These are phyloP conservation scores for Amazona guildingii DNA, from an alignment of 2,113 vertebrate species.

Conservation along the genomic window DNA sequence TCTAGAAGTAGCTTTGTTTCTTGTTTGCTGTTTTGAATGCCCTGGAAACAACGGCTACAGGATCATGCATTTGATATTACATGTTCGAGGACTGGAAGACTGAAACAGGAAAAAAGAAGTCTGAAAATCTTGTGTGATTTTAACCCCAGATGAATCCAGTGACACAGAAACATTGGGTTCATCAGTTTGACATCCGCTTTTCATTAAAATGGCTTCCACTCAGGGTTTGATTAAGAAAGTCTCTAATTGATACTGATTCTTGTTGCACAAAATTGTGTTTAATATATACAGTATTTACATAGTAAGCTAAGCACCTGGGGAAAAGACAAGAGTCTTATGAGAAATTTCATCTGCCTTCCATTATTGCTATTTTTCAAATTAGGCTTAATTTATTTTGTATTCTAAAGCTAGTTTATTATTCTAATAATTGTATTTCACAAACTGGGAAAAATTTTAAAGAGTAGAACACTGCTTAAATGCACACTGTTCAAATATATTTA, in stretches of 20 bases:
- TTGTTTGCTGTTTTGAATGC: slow-evolving; percentile 29
- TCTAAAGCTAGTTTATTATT: not conserved
- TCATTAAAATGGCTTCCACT: slow-evolving; percentile 46
- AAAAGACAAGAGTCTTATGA: not conserved
- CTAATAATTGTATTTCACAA: not conserved
- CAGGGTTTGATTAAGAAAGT: not conserved
- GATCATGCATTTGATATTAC: not conserved
- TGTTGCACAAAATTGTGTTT: not conserved
- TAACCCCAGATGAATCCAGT: slow-evolving; percentile 16
- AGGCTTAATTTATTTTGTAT: not conserved
- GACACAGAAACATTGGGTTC: slow-evolving; percentile 34
- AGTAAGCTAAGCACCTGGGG: not conserved
- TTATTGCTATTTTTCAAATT: not conserved
- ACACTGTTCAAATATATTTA: not conserved
- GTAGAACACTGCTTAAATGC: not conserved
- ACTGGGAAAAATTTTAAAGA: not conserved
- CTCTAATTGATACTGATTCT: slow-evolving; percentile 26
- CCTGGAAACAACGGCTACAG: not conserved
- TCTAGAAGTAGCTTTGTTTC: slow-evolving; percentile 25
- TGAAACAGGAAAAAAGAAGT: slow-evolving; percentile 15
- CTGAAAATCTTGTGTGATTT: slow-evolving; percentile 41
- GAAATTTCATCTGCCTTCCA: not conserved
- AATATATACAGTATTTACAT: slow-evolving; percentile 10
- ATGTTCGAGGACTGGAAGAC: not conserved
- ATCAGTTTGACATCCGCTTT: slow-evolving; percentile 21